Evolutionary conservation across 2,888 invertebrate species (phyloP).

Genomic region (Calliopum simillimum): DNA sequence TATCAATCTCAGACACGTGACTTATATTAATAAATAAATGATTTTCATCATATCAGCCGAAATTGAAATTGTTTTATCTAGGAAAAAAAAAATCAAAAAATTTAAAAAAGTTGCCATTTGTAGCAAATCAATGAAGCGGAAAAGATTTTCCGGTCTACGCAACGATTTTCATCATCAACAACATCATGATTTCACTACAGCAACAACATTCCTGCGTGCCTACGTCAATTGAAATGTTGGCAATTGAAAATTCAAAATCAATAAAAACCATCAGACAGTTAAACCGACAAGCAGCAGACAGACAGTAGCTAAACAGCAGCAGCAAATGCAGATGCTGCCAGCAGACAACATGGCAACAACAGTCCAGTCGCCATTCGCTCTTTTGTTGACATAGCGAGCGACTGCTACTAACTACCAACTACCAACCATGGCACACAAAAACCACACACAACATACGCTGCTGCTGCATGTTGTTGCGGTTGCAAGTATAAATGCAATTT

Average conservation of each 20-base stretch:
- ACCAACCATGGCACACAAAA: background rate
- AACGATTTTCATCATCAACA: slow-evolving; percentile 29
- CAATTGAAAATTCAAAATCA: slow-evolving; percentile 17
- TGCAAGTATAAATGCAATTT: too few species aligned
- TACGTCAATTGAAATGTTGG: background rate
- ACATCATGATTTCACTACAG: background rate
- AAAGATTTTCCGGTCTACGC: slow-evolving; percentile 37
- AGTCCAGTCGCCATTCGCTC: background rate
- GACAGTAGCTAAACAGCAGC: slow-evolving; percentile 7
- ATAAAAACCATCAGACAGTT: slow-evolving; percentile 15
- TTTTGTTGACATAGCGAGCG: background rate
- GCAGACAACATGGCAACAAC: slow-evolving; percentile 6
- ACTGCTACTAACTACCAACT: too few species aligned
- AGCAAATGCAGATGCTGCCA: background rate
- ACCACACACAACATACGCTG: background rate
- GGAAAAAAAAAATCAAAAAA: background rate
- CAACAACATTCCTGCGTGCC: background rate
- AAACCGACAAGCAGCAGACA: background rate
- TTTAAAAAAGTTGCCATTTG: background rate
- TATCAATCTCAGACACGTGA: too few species aligned
- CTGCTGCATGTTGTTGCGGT: too few species aligned
- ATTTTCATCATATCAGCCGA: too few species aligned
- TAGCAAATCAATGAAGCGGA: background rate
- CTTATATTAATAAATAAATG: too few species aligned
- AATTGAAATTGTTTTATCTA: too few species aligned